These are phyloP conservation scores for Melanchra persicariae DNA, from an alignment of 2,888 invertebrate species.

Conservation along the genomic window DNA sequence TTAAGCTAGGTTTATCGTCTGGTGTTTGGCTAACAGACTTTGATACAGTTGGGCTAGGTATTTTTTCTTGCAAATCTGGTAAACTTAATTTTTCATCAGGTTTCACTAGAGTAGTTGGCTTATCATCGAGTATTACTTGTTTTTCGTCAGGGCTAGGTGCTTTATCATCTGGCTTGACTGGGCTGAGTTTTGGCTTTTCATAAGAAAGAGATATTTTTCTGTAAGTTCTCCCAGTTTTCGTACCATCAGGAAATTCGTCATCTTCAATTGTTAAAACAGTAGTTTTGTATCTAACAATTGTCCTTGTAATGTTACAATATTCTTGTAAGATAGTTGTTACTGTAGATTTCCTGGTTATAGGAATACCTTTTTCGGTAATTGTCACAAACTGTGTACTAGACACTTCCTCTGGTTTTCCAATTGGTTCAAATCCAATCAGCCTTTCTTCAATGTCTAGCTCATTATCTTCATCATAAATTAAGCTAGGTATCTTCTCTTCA, in stretches of 20 bases:
- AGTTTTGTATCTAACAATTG: slow-evolving; percentile 59
- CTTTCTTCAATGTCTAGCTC: slow-evolving; percentile 61
- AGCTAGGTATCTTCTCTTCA: slow-evolving; percentile 1
- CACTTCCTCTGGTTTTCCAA: slow-evolving; percentile 54
- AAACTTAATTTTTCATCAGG: background rate
- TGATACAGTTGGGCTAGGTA: slow-evolving; percentile 3
- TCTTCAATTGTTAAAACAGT: slow-evolving; percentile 63
- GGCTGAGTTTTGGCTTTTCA: slow-evolving; percentile 51
- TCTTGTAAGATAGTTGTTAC: slow-evolving; percentile 58
- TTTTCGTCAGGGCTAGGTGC: slow-evolving; percentile 54
- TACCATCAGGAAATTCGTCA: slow-evolving; percentile 58
- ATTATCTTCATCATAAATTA: slow-evolving; percentile 60
- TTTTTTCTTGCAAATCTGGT: background rate
- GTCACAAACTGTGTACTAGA: slow-evolving; percentile 27
- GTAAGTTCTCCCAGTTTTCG: slow-evolving; percentile 42
- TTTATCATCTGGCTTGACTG: slow-evolving; percentile 37
- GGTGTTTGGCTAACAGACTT: slow-evolving; percentile 8
- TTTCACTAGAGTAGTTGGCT: background rate
- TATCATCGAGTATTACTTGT: slow-evolving; percentile 5
- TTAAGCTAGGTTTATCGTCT: slow-evolving; percentile 43
- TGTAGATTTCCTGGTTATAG: slow-evolving; percentile 45
- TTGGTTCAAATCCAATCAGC: slow-evolving; percentile 63
- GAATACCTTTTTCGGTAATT: slow-evolving; percentile 42
- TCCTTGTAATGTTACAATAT: slow-evolving; percentile 57
- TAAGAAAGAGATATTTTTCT: slow-evolving; percentile 56